Evolutionary conservation across 1,140 invertebrate genomes (phyloP).

Genomic region (Trichonephila clavata): DNA sequence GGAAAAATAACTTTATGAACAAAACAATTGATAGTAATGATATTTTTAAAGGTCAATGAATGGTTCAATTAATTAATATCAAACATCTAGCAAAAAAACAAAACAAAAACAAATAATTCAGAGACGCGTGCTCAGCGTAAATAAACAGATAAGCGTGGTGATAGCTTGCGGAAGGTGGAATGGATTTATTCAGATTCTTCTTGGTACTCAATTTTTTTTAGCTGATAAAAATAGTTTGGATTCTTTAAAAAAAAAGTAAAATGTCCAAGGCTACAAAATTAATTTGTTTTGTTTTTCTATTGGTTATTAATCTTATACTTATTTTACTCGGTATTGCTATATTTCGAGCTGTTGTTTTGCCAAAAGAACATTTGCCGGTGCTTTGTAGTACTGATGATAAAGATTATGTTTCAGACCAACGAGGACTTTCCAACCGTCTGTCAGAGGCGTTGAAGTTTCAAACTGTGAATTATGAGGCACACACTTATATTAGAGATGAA

Average conservation of each 20-base stretch:
- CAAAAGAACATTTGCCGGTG: not conserved
- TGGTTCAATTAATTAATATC: too few species aligned
- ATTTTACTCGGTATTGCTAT: conserved; percentile 41
- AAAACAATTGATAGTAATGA: too few species aligned
- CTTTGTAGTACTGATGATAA: conserved; percentile 32
- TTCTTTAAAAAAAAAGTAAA: not conserved
- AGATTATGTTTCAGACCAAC: conserved; percentile 67
- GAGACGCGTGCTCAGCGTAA: not conserved
- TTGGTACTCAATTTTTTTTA: not conserved
- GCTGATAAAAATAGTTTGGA: not conserved
- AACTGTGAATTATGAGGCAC: conserved; percentile 77
- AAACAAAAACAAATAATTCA: not conserved
- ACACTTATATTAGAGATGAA: conserved; percentile 76
- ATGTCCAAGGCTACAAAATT: not conserved
- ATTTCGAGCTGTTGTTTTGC: conserved; percentile 23
- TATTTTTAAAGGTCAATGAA: too few species aligned
- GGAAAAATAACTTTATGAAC: too few species aligned
- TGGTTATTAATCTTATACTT: not conserved
- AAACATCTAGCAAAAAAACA: too few species aligned
- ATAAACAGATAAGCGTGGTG: not conserved
- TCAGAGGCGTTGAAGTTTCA: conserved; percentile 77
- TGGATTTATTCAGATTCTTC: too few species aligned
- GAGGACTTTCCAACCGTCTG: conserved; percentile 75
- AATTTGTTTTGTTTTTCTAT: conserved; percentile 22
- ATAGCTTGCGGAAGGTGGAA: not conserved